A percentile compares a stretch with the other conserved stretches of the same genome.
phyloP scores from a whole-genome alignment of 2,113 vertebrate species.

The Hydrochoerus hydrochaeris region DNA sequence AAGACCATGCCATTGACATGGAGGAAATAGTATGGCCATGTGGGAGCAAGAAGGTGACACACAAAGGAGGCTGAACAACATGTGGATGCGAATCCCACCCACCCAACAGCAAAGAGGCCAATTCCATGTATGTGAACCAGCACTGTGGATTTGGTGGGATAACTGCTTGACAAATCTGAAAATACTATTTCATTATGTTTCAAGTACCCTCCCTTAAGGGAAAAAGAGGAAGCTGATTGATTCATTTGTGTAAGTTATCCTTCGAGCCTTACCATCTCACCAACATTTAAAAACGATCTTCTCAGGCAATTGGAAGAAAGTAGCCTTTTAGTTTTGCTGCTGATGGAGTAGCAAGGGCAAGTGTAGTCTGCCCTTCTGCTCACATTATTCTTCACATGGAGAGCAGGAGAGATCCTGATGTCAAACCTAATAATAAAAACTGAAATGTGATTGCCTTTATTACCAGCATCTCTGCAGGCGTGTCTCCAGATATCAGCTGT shows the following conservation, averaged over 20 bases:
- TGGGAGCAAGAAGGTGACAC: not conserved
- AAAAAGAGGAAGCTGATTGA: not conserved
- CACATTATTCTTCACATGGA: not conserved
- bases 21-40: not conserved
- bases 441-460: conserved; percentile 38
- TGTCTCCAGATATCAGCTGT: not conserved
- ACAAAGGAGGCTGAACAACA: not conserved
- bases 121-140: not conserved
- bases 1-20: not conserved
- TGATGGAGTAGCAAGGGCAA: not conserved
- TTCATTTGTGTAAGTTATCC: not conserved
- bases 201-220: not conserved
- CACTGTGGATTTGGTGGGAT: not conserved
- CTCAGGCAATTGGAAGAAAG: conserved; percentile 1
- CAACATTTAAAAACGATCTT: not conserved
- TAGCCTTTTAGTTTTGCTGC: not conserved
- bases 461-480: not conserved
- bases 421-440: conserved; percentile 18
- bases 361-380: conserved; percentile 2
- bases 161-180: not conserved
- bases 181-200: not conserved
- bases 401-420: not conserved
- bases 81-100: not conserved
- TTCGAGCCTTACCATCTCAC: not conserved
- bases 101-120: not conserved